Conservation (phyloP, 2,888 invertebrate species). For the Xanthia icteritia region DNA sequence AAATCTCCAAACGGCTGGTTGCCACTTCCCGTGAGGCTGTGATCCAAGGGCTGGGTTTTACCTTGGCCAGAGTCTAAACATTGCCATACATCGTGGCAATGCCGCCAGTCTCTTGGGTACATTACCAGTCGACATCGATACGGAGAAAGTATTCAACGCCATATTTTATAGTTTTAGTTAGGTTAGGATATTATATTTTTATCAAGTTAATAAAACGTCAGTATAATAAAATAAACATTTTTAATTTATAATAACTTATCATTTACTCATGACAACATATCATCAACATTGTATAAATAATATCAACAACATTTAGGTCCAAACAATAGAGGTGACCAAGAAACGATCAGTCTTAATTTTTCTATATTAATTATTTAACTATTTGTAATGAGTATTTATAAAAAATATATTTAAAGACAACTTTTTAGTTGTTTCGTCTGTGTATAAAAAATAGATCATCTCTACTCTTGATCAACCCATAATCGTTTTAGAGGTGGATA, state of each 20-base stretch:
- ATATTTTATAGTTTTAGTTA: background rate
- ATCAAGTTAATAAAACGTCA: background rate
- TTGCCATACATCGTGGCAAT: background rate
- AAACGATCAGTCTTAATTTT: slow-evolving; percentile 39
- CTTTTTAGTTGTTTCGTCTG: background rate
- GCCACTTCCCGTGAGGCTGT: background rate
- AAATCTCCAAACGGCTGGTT: background rate
- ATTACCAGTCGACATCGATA: too few relatives aligned
- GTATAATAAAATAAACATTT: background rate
- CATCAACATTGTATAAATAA: slow-evolving; percentile 45
- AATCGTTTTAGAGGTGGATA: background rate
- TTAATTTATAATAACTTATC: slow-evolving; percentile 20
- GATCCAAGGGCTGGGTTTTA: too few relatives aligned
- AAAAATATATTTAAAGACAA: background rate
- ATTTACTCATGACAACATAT: slow-evolving; percentile 23
- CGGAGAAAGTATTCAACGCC: background rate
- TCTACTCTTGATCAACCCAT: background rate
- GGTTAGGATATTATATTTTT: too few relatives aligned
- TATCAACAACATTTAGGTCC: slow-evolving; percentile 16
- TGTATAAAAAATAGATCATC: background rate
- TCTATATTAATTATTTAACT: background rate
- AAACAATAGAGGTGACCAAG: background rate
- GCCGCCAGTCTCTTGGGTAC: background rate
- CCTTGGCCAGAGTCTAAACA: too few relatives aligned
- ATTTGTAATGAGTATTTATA: slow-evolving; percentile 25